Conservation (phyloP, 2,888 invertebrate species). For the Tenthredo livida region DNA sequence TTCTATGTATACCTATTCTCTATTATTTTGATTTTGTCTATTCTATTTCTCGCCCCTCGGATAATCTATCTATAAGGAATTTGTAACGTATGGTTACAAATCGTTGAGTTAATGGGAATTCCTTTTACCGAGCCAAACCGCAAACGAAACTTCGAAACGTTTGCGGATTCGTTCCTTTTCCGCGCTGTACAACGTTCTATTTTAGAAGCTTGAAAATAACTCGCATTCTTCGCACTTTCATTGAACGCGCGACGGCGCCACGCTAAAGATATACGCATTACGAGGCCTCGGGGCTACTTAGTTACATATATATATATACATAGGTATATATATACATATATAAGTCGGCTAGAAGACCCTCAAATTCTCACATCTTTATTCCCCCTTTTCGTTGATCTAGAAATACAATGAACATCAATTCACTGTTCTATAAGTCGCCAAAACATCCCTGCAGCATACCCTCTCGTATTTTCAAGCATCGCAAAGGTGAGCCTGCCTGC, state of each 20-base stretch:
- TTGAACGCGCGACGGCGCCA: conserved; percentile 62
- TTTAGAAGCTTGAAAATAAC: conserved; percentile 68
- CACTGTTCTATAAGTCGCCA: not conserved
- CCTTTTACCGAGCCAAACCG: conserved; percentile 20
- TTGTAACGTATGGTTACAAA: conserved; percentile 11
- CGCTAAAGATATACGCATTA: conserved; percentile 63
- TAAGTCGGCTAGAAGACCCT: not conserved
- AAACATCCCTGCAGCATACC: not conserved
- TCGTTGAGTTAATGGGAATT: conserved; percentile 49
- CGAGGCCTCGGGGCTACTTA: conserved; percentile 49
- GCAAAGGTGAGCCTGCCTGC: not conserved
- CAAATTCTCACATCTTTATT: not conserved
- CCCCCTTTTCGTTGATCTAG: not conserved
- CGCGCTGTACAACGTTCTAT: conserved; percentile 21
- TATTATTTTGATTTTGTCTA: not conserved
- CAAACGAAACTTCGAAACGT: not conserved
- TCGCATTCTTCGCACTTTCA: conserved; percentile 62
- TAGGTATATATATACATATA: not conserved
- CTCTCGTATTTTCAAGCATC: not conserved
- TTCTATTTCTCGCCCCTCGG: not conserved
- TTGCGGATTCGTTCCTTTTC: conserved; percentile 19
- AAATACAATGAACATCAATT: not conserved
- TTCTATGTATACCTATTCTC: not conserved
- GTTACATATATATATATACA: not conserved
- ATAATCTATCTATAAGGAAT: not conserved